These are phyloP conservation scores for Zeuzera pyrina DNA, from an alignment of 2,888 invertebrate species.

Conservation along the genomic window DNA sequence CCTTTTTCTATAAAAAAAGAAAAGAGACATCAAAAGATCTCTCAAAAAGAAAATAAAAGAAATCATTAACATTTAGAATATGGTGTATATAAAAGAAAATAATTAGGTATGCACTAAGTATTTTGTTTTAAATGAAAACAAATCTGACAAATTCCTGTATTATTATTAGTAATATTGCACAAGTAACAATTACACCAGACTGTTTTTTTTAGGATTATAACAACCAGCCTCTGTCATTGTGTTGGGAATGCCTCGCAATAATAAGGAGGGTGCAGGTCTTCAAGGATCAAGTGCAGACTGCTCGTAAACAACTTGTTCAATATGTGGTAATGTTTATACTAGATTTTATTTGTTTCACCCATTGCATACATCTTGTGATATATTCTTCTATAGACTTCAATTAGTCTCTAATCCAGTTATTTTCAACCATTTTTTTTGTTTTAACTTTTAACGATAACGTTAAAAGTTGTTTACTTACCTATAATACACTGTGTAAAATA, in stretches of 20 bases:
- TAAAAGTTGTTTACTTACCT: too few relatives aligned
- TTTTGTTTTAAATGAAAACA: too few relatives aligned
- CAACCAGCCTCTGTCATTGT: constrained; percentile 21
- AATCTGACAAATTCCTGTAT: too few relatives aligned
- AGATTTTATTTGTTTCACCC: too few relatives aligned
- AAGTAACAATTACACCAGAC: too few relatives aligned
- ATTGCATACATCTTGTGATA: constrained; percentile 13
- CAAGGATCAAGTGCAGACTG: constrained; percentile 26
- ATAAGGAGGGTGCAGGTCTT: constrained; percentile 25
- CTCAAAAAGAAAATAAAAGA: too few relatives aligned
- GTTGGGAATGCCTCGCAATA: constrained; percentile 36
- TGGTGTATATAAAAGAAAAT: neutral
- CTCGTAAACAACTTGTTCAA: constrained; percentile 22
- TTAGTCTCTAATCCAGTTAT: constrained; percentile 6
- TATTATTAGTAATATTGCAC: too few relatives aligned
- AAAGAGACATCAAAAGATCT: too few relatives aligned
- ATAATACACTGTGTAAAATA: too few relatives aligned
- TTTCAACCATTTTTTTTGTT: neutral
- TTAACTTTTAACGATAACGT: neutral
- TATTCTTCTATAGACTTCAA: constrained; percentile 7
- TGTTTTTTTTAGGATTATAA: constrained; percentile 19
- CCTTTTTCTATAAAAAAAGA: too few relatives aligned
- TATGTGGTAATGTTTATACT: constrained; percentile 35
- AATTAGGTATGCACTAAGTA: neutral
- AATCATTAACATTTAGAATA: neutral